Evolutionary conservation across 2,888 invertebrate species (phyloP), one percentile per base, ranked within the genome.

Genomic region (Merodon equestris): DNA sequence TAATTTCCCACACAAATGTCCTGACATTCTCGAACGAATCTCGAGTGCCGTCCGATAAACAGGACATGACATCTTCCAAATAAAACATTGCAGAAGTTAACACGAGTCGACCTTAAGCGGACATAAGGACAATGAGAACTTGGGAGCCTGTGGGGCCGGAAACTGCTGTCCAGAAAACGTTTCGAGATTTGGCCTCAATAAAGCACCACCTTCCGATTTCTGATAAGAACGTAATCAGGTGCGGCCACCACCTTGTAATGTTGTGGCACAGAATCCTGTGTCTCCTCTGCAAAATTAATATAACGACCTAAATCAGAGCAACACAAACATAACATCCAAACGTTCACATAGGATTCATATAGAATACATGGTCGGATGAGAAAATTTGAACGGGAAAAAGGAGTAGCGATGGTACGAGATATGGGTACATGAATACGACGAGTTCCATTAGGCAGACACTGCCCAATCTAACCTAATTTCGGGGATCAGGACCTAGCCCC

Each of bases 191-290:
- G 40, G 7, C 45, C 57, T 63, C 57, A 68, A 68, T 68, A 68
- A 63, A 66, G 67, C 42, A 47, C 67, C 60, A 61, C 61, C 61
- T 54, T 47, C 57, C 58, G 73, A 79, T 64, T 48, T 12, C 68
- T 63, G 73, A 79, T 79, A 79, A 68, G 79, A 74, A 67, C 44
- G 68, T 79, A 79, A 79, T 79, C 73, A 79, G 74, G 74, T 79
- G 74, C 73, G 61, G 53, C 72, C 67, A 57, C 72, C 72, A 72
- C 72, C 67, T 72, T 63, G 61, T 77, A 77, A 67, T 72, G 58
- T 64, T 56, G 57, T 54, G 47, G 54, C 45, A 47, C 50, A 19
- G 44, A 27, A 40, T 61, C 56, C 50, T 45, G 44, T 76, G 66
- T 71, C 72, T 77, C 56, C 48, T n/a, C n/a, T 61, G 27, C 72